A percentile compares a stretch with the other conserved stretches of the same genome.
phyloP scores from a whole-genome alignment of 1,140 invertebrate genomes.

The Drosophila repleta region DNA sequence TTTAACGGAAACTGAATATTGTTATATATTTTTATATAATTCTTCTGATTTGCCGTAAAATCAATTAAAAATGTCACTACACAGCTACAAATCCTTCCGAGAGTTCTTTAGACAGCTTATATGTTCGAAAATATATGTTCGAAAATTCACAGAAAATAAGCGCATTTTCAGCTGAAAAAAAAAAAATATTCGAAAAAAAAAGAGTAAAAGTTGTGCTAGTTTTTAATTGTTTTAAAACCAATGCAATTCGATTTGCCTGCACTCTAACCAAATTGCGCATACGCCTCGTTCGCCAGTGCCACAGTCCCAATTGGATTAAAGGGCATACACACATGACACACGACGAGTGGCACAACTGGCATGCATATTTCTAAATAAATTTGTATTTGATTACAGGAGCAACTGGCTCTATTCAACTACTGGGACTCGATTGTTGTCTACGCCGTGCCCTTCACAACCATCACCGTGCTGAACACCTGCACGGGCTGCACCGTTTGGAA shows the following conservation, averaged over 20 bases:
- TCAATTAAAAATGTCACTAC: too few species aligned
- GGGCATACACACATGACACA: not conserved
- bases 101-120: too few species aligned
- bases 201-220: not conserved
- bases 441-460: conserved; percentile 88
- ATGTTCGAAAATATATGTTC: too few species aligned
- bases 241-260: conserved; percentile 4
- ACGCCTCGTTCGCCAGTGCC: conserved; percentile 8
- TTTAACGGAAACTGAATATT: too few species aligned
- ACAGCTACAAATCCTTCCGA: too few species aligned
- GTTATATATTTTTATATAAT: too few species aligned
- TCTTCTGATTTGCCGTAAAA: too few species aligned
- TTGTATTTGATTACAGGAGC: conserved; percentile 59
- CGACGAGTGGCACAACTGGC: not conserved
- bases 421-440: conserved; percentile 90
- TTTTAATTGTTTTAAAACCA: conserved; percentile 1
- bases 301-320: conserved; percentile 1
- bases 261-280: conserved; percentile 39
- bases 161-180: too few species aligned
- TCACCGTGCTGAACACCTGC: conserved; percentile 89
- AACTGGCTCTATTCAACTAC: conserved; percentile 87
- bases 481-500: conserved; percentile 88
- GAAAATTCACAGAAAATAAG: too few species aligned
- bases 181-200: not conserved
- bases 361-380: not conserved